Conservation (phyloP, 2,888 invertebrate genomes). For the Eurytoma adleriae region DNA sequence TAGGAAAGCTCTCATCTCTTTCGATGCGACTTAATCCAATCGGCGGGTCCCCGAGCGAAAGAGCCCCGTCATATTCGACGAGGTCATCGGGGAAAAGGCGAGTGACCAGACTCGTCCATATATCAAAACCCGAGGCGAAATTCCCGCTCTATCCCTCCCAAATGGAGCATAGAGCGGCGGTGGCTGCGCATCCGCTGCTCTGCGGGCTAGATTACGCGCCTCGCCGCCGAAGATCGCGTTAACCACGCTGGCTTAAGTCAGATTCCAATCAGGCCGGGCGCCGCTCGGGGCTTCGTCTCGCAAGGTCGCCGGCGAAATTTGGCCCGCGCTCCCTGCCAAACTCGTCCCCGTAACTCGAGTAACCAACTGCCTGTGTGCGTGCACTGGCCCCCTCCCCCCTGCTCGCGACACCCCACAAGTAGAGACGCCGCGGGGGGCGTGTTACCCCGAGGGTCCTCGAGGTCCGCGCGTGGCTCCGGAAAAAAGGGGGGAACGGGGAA, state of each 20-base stretch:
- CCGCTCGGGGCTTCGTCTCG: neutral
- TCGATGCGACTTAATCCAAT: constrained; percentile 35
- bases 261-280: constrained; percentile 59
- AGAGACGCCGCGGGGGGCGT: constrained; percentile 33
- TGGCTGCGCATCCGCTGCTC: neutral
- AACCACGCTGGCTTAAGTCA: constrained; percentile 61
- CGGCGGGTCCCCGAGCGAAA: constrained; percentile 7
- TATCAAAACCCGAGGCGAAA: constrained; percentile 4
- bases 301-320: constrained; percentile 26
- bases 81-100: constrained; percentile 36
- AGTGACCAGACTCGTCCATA: constrained; percentile 32
- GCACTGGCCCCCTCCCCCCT: neutral
- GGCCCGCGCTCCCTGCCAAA: constrained; percentile 21
- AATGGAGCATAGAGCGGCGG: constrained; percentile 21
- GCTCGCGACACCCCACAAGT: neutral
- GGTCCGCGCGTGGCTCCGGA: neutral
- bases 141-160: constrained; percentile 12
- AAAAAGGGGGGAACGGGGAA: constrained; percentile 18
- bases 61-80: constrained; percentile 6
- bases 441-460: neutral
- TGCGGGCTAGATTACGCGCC: constrained; percentile 37
- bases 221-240: constrained; percentile 59
- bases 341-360: constrained; percentile 46
- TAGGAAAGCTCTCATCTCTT: neutral
- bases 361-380: constrained; percentile 37